Base-by-base conservation (phyloP, 1,140 invertebrate species). In the Ceratitis capitata region DNA sequence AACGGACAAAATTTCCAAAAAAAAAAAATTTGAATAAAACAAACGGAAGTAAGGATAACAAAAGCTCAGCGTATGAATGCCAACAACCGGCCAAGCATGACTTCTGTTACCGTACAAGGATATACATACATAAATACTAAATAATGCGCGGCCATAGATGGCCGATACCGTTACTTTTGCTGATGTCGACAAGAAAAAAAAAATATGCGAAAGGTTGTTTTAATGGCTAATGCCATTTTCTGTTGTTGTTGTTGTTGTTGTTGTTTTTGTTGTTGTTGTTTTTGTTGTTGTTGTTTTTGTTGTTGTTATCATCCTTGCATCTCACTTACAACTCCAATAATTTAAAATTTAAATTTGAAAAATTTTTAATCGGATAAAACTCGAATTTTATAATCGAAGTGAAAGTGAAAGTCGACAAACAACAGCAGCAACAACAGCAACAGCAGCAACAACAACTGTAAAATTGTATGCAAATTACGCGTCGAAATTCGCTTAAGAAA, bases 261-360 rank as follows among this genome's bases (percentile, higher is more conserved):
- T 35, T 32, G 1, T 69, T 19, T 10, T 69, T 42, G 64, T 39
- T 69, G 64, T 39, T 69, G 14, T 23, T 39, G 39, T n/a, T 4
- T 19, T 10, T n/a, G 4, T 7, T 7, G 64, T n/a, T 69, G 14
- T 35, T 32, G 1, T 69, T 19, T 10, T 69, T 42, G 64, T 39
- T 69, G 64, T 39, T 69, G 14, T 23, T 39, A 69, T n/a, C 7
- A 39, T 10, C 16, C 2, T 7, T 7, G 64, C 32, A 14, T 69
- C 58, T 29, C 58, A 29, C 58, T 3, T 35, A 42, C 64, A 69
- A 69, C 3, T 19, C 1, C 26, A 82, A 83, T 51, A 83, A 83
- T 83, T 83, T 83, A 53, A 83, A 83, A 83, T 83, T 83, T 83
- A 83, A 83, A 83, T 83, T 83, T 83, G 26, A 83, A 83, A 78